A percentile compares a stretch with the other conserved stretches of the same genome.
Conservation (phyloP, 2,113 vertebrate species). For the Pseudorasbora parva region DNA sequence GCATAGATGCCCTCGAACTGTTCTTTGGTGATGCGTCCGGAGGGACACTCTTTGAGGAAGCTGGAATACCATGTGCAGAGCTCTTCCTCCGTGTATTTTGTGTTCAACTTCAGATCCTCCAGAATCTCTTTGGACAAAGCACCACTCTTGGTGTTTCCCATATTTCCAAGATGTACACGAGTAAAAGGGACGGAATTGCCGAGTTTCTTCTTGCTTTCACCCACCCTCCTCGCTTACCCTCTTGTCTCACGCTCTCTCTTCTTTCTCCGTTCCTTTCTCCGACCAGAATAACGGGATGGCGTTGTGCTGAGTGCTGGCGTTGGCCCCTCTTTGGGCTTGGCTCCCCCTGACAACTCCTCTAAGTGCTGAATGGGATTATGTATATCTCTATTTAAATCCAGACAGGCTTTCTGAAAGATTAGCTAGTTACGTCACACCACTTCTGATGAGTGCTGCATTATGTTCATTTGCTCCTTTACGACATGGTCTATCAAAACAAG, state of each 20-base stretch:
- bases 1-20: conserved; percentile 84
- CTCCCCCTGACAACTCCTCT: conserved; percentile 43
- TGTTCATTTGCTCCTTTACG: conserved; percentile 10
- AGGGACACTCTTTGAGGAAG: conserved; percentile 82
- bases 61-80: conserved; percentile 81
- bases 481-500: background rate
- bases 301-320: background rate
- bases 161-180: conserved; percentile 51
- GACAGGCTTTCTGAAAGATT: conserved; percentile 75
- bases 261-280: background rate
- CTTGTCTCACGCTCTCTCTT: background rate
- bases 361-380: conserved; percentile 70
- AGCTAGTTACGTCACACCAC: conserved; percentile 72
- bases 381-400: conserved; percentile 74
- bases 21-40: conserved; percentile 76
- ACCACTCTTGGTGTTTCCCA: conserved; percentile 83
- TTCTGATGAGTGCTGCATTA: conserved; percentile 32
- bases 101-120: conserved; percentile 82
- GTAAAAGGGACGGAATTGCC: background rate
- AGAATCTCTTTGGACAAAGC: conserved; percentile 81
- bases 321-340: conserved; percentile 4
- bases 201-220: conserved; percentile 26
- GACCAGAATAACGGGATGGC: background rate
- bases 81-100: conserved; percentile 78
- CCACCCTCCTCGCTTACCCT: conserved; percentile 22